Percentiles rank a stretch among this genome's conserved stretches.
These are phyloP conservation scores for Sebastes hubbsi DNA, from an alignment of 2,797 vertebrate species.

Conservation along the genomic window DNA sequence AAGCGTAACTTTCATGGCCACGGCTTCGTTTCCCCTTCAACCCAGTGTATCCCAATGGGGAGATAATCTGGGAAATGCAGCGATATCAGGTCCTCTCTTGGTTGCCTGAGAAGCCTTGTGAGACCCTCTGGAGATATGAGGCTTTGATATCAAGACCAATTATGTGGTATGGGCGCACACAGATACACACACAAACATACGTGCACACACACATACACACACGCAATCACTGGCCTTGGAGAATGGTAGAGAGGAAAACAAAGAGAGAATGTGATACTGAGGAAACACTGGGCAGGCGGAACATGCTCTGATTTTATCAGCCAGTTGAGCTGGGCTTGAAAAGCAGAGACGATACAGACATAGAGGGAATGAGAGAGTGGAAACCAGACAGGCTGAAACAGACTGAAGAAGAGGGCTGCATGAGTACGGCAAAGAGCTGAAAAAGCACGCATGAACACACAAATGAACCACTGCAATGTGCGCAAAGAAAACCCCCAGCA, in stretches of 20 bases:
- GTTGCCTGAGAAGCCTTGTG: constrained; percentile 79
- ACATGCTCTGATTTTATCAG: constrained; percentile 79
- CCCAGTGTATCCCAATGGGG: constrained; percentile 68
- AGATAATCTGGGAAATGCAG: constrained; percentile 78
- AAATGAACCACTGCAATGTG: background rate
- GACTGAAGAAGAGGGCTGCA: constrained; percentile 40
- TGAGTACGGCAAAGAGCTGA: constrained; percentile 4
- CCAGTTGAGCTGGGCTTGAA: constrained; percentile 61
- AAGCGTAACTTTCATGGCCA: constrained; percentile 74
- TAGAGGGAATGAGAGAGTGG: constrained; percentile 61
- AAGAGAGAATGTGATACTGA: constrained; percentile 74
- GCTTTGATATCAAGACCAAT: constrained; percentile 84
- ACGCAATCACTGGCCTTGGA: constrained; percentile 53
- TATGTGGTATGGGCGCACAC: constrained; percentile 64
- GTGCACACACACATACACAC: background rate
- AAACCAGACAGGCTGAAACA: constrained; percentile 58
- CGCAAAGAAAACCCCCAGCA: background rate
- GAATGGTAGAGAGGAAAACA: constrained; percentile 67
- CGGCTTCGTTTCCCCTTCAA: constrained; percentile 70
- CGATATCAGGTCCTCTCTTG: constrained; percentile 76
- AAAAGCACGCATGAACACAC: background rate
- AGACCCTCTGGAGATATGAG: constrained; percentile 80
- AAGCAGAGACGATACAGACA: constrained; percentile 66
- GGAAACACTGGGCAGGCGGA: constrained; percentile 72
- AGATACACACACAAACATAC: background rate